Evolutionary conservation across 2,797 vertebrate genomes (phyloP), one percentile per base, ranked within the genome.

Genomic region (Dallia pectoralis): DNA sequence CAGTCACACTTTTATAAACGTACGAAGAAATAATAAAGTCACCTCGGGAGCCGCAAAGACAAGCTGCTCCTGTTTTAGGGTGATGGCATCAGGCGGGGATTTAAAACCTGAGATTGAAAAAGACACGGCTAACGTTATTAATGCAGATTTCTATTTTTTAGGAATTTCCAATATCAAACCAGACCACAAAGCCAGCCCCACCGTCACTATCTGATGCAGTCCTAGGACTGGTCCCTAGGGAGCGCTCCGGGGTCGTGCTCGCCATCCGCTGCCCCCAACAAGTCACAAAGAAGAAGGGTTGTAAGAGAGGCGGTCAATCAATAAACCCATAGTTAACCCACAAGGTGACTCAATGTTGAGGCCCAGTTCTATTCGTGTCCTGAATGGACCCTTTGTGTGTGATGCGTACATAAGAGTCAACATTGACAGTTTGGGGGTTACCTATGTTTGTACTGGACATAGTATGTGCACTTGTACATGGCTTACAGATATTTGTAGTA

Each of bases 21-120:
- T 59, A 59, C 14, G 22, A 44, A 22, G 8, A 56, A 56, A 59
- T 59, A 59, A 25, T 56, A 59, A 70, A 62, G 69, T 84, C 85
- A 95, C 94, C 87, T 94, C 94, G 22, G 90, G 86, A 11, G 49
- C 0, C 5, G 86, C 76, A 77, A 93, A 74, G 12, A 76, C 79
- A 29, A 92, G 85, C 64, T 79, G 89, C 78, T 92, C 91, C 29
- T 95, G 94, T 67, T 5, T 89, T 77, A 95, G 77, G 0, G 93
- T 95, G 86, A 95, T 94, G 80, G 78, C 74, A 66, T 88, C 89
- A 0, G 86, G 84, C 27, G 85, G 29, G 56, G 81, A 88, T 74
- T 72, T 81, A 82, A 89, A 88, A 74, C 74, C 91, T 92, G 49
- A 66, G 25, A 65, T 32, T 18, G 40, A 74, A 36, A 71, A 18